These are phyloP conservation scores for Luidia sarsii DNA, from an alignment of 53 echinoderm and acorn worm species.

Conservation along the genomic window DNA sequence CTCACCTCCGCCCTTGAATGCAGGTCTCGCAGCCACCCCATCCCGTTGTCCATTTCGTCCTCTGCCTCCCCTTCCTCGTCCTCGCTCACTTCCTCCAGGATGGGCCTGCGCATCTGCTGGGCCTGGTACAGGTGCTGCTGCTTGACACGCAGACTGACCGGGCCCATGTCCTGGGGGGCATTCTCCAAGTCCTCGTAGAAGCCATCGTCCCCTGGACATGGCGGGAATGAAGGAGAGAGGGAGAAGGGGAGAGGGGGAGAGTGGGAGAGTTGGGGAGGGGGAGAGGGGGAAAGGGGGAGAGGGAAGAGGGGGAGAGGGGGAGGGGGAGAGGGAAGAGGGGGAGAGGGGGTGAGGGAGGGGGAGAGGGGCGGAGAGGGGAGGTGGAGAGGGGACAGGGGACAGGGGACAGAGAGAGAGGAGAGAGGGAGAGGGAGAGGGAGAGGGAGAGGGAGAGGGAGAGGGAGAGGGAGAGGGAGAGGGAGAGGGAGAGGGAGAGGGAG, in stretches of 20 bases:
- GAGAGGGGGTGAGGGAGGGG: too few species aligned
- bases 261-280: too few species aligned
- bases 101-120: slow-evolving; percentile 8
- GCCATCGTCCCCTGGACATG: slow-evolving; percentile 95
- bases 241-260: background rate
- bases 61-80: slow-evolving; percentile 61
- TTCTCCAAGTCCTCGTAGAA: slow-evolving; percentile 66
- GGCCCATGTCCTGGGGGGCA: slow-evolving; percentile 30
- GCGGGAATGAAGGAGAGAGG: too few species aligned
- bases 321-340: background rate
- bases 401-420: too few species aligned
- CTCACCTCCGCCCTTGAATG: slow-evolving; percentile 57
- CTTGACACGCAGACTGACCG: slow-evolving; percentile 49
- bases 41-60: slow-evolving; percentile 50
- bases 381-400: too few species aligned
- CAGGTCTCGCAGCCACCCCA: slow-evolving; percentile 49
- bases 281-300: too few species aligned
- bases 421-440: background rate
- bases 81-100: slow-evolving; percentile 67
- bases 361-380: too few species aligned
- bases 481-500: background rate
- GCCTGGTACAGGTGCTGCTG: slow-evolving; percentile 43
- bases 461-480: background rate
- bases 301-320: too few species aligned
- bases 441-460: background rate